Evolutionary conservation across 1,140 invertebrate genomes (phyloP).

Genomic region (Trichoplusia ni): DNA sequence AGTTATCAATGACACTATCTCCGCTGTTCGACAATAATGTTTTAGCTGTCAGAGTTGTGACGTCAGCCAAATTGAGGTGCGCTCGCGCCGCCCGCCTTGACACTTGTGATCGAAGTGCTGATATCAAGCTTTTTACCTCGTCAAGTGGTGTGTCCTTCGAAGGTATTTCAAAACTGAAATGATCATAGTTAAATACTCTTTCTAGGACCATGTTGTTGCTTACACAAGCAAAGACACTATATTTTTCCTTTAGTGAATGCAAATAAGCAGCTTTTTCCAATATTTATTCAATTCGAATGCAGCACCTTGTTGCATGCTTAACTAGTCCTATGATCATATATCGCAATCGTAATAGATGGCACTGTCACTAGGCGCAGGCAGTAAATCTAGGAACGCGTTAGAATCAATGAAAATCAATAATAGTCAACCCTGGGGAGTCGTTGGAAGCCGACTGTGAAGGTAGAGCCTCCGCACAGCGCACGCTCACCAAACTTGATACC

Average conservation of each 20-base stretch:
- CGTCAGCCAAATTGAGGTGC: slow-evolving; percentile 73
- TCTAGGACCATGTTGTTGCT: too few species aligned
- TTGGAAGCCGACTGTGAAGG: slow-evolving; percentile 47
- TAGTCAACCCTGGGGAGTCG: slow-evolving; percentile 58
- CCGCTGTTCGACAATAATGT: slow-evolving; percentile 78
- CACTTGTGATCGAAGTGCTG: slow-evolving; percentile 54
- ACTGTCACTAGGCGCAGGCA: slow-evolving; percentile 48
- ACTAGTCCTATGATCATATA: too few species aligned
- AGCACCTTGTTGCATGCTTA: background rate
- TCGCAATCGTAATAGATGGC: slow-evolving; percentile 34
- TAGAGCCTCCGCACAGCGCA: slow-evolving; percentile 31
- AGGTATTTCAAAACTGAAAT: slow-evolving; percentile 20
- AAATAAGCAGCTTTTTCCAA: background rate
- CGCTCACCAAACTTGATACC: slow-evolving; percentile 33
- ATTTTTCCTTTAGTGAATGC: too few species aligned
- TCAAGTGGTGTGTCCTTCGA: slow-evolving; percentile 46
- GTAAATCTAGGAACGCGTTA: slow-evolving; percentile 70
- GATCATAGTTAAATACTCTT: slow-evolving; percentile 10
- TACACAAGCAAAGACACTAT: too few species aligned
- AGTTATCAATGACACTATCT: slow-evolving; percentile 81
- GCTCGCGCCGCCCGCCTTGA: slow-evolving; percentile 41
- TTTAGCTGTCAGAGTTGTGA: slow-evolving; percentile 79
- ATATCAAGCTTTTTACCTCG: slow-evolving; percentile 59
- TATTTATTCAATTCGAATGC: background rate
- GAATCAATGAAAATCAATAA: slow-evolving; percentile 78